Percentiles rank a stretch among this genome's conserved stretches.
These are phyloP conservation scores for Lethenteron camtschaticum DNA, from an alignment of 2,113 vertebrate species.

Conservation along the genomic window DNA sequence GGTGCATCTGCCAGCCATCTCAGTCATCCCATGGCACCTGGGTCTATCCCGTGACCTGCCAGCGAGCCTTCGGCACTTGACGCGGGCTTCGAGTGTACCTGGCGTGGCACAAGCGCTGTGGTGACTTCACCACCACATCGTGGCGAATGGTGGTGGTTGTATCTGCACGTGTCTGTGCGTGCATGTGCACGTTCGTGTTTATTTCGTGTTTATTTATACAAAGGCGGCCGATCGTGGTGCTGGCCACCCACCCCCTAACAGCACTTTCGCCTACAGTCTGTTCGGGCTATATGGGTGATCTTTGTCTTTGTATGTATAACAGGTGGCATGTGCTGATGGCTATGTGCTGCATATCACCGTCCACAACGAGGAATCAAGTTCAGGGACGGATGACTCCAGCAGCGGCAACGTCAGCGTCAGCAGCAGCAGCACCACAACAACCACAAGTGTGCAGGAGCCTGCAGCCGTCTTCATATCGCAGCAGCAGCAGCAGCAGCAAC, in stretches of 20 bases:
- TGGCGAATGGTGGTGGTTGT: neutral
- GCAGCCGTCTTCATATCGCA: too few relatives aligned
- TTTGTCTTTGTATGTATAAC: neutral
- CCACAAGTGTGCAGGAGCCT: too few relatives aligned
- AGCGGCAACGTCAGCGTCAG: too few relatives aligned
- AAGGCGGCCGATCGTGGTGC: neutral
- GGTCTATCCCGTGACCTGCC: neutral
- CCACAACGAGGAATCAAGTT: too few relatives aligned
- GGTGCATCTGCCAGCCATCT: neutral
- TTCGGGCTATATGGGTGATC: neutral
- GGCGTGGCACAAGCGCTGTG: neutral
- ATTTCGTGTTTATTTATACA: neutral
- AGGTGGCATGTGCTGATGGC: neutral
- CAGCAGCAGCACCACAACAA: too few relatives aligned
- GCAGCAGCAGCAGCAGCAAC: too few relatives aligned
- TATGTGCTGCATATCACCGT: neutral
- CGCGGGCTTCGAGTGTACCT: neutral
- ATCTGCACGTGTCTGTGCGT: neutral
- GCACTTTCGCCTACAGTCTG: neutral
- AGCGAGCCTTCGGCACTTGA: neutral
- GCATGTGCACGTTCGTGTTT: neutral
- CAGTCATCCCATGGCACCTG: neutral
- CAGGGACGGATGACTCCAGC: too few relatives aligned
- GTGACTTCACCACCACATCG: neutral
- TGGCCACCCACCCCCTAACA: neutral